Evolutionary conservation across 1,140 invertebrate species (phyloP).

Genomic region (Pogonomyrmex californicus): DNA sequence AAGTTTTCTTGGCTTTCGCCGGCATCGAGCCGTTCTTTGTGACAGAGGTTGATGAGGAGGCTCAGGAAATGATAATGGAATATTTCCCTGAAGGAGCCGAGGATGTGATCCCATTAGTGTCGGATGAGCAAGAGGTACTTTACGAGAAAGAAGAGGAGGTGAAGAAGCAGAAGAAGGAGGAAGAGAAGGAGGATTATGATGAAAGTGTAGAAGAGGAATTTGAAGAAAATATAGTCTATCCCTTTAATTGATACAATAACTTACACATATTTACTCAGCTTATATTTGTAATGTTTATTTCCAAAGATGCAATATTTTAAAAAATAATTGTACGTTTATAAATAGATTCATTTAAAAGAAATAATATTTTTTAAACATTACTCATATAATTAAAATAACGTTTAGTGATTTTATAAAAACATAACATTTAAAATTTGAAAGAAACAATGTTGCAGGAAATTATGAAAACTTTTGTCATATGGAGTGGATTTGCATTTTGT

Average conservation of each 20-base stretch:
- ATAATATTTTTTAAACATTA: neutral
- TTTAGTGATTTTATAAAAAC: neutral
- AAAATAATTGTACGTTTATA: neutral
- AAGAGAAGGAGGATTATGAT: neutral
- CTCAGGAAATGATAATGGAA: conserved; percentile 70
- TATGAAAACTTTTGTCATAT: conserved; percentile 28
- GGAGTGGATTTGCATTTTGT: conserved; percentile 1
- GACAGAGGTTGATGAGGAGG: conserved; percentile 75
- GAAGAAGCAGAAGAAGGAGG: conserved; percentile 25
- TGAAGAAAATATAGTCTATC: neutral
- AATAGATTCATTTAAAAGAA: neutral
- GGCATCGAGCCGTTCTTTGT: conserved; percentile 79
- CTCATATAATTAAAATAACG: neutral
- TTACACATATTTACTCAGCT: neutral
- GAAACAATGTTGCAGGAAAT: neutral
- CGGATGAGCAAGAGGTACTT: conserved; percentile 55
- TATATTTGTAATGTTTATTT: neutral
- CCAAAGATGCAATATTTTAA: neutral
- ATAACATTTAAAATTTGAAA: neutral
- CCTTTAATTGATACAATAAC: neutral
- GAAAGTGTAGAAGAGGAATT: conserved; percentile 3
- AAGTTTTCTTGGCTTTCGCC: conserved; percentile 80
- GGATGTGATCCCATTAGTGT: conserved; percentile 62
- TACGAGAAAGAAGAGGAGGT: conserved; percentile 59
- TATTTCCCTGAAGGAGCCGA: conserved; percentile 77